Base-by-base conservation (phyloP, 2,888 invertebrate species). In the Palloptera scutellata region DNA sequence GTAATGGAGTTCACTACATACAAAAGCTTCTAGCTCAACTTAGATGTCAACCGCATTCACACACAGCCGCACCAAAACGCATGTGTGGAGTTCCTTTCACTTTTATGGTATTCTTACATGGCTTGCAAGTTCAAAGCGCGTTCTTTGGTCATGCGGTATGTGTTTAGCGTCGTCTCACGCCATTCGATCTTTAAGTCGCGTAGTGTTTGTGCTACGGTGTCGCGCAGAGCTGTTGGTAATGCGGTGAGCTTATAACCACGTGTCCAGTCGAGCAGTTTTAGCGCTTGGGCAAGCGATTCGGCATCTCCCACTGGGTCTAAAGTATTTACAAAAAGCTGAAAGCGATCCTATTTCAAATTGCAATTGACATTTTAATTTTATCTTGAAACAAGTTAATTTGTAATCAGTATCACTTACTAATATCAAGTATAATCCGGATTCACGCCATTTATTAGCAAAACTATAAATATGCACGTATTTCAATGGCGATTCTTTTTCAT, bases 401-500 rank as follows among this genome's bases (percentile, higher is more conserved):
- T 8, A 19, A 19, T 30, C 17, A 19, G 2, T 17, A 2, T 3
- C 9, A 68, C 73, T 64, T 67, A 82, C 81, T 72, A 80, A 76
- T 30, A 84, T 67, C 12, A 84, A 20, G 66, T 82, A 83, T 1
- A 84, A 76, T 13, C 83, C 84, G 76, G 83, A 81, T 5, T 65
- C 72, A 1, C 67, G 70, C 78, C 79, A 75, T 11, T 74, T 73
- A 43, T 81, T 76, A 15, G 76, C 45, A 11, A 83, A 72, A 1
- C 80, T 77, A 51, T 75, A 79, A 19, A 85, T 74, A 0, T 70
- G 59, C 0, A 84, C 64, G 63, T 82, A 62, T 30, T 73, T 75
- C 63, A 80, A 76, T 62, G 67, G 8, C 1, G 71, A 65, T 63
- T 82, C 62, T 20, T 73, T 75, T 20, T 45, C 15, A 76, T 57